Evolutionary conservation across 1,140 invertebrate species (phyloP).

Genomic region (Ceratina australensis): DNA sequence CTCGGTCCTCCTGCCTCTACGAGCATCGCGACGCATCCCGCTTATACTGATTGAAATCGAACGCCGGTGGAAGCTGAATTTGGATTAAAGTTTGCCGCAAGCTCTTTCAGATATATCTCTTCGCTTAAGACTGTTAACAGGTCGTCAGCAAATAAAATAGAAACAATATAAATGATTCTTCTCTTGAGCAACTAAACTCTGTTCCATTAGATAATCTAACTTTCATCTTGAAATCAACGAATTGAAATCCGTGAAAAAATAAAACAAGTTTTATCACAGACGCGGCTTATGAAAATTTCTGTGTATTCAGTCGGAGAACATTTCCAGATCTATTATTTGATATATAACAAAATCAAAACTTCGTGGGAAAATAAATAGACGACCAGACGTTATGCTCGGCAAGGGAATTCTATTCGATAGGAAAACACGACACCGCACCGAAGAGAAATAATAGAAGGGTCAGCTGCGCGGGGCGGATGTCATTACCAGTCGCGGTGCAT

Average conservation of each 20-base stretch:
- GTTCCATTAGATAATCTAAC: no score
- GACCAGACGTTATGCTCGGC: constrained; percentile 11
- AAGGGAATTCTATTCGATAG: constrained; percentile 59
- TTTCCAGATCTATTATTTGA: constrained; percentile 20
- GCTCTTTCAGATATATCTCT: background rate
- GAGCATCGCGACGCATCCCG: background rate
- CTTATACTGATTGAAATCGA: constrained; percentile 21
- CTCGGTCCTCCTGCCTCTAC: background rate
- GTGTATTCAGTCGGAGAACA: background rate
- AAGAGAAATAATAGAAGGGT: constrained; percentile 71
- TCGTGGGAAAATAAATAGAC: constrained; percentile 46
- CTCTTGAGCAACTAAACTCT: no score
- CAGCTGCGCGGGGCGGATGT: constrained; percentile 70
- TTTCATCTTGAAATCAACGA: no score
- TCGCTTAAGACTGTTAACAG: background rate
- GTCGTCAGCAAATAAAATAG: no score
- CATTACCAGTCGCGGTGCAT: constrained; percentile 67
- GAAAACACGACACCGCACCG: constrained; percentile 36
- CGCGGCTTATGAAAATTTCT: no score
- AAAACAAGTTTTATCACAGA: no score
- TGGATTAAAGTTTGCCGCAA: background rate
- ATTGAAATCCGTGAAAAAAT: no score
- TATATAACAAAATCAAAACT: constrained; percentile 26
- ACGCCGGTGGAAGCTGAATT: background rate
- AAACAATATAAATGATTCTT: no score